Conservation (phyloP, 2,888 invertebrate genomes). For the Calliopum simillimum region DNA sequence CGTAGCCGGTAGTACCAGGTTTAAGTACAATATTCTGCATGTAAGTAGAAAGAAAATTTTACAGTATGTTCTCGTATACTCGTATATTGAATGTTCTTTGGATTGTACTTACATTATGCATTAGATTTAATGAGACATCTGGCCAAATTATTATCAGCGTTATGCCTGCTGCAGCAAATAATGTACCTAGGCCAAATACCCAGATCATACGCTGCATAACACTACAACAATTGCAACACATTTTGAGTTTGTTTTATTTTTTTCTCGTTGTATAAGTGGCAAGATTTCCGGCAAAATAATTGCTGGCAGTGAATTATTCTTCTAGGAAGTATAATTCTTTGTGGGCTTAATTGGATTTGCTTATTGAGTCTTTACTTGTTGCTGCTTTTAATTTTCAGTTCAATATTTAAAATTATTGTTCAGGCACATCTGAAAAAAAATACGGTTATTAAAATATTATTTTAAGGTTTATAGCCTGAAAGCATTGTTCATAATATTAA, state of each 20-base stretch:
- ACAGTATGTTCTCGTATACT: slow-evolving; percentile 4
- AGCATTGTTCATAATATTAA: too few relatives aligned
- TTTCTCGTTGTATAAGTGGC: neutral
- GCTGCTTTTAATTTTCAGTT: too few relatives aligned
- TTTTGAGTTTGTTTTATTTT: slow-evolving; percentile 51
- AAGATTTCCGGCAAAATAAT: neutral
- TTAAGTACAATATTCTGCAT: slow-evolving; percentile 75
- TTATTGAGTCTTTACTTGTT: too few relatives aligned
- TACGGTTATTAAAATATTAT: too few relatives aligned
- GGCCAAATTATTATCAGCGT: slow-evolving; percentile 61
- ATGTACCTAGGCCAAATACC: slow-evolving; percentile 63
- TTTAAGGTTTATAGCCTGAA: too few relatives aligned
- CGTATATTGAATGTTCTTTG: neutral
- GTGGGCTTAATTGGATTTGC: too few relatives aligned
- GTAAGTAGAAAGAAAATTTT: neutral
- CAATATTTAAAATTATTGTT: too few relatives aligned
- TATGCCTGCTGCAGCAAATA: slow-evolving; percentile 56
- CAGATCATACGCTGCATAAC: slow-evolving; percentile 62
- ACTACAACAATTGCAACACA: slow-evolving; percentile 64
- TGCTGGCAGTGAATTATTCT: slow-evolving; percentile 9
- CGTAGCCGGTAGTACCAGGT: slow-evolving; percentile 74
- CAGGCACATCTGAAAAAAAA: too few relatives aligned
- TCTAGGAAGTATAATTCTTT: too few relatives aligned
- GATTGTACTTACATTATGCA: slow-evolving; percentile 56
- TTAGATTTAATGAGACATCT: slow-evolving; percentile 50